phyloP scores from a whole-genome alignment of 2,888 invertebrate species.

The Tenthredo distinguenda region DNA sequence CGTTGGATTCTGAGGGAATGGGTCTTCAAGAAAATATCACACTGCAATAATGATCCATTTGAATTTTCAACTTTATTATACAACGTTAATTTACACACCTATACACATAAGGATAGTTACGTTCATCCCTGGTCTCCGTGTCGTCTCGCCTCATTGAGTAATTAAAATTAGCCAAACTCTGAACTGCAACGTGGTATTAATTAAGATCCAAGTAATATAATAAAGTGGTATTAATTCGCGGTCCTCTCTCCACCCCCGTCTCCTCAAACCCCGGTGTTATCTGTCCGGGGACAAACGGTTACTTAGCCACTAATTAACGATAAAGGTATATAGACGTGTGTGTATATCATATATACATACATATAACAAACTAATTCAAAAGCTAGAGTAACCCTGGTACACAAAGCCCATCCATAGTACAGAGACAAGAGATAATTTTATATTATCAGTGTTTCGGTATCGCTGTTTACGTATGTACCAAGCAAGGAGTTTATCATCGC shows the following conservation, averaged over 20 bases:
- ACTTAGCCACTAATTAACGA: constrained; percentile 38
- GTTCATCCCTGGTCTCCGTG: background rate
- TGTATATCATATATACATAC: background rate
- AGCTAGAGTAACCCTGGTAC: background rate
- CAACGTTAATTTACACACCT: background rate
- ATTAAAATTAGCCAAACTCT: background rate
- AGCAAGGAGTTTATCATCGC: constrained; percentile 38
- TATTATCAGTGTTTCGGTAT: constrained; percentile 16
- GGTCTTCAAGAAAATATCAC: background rate
- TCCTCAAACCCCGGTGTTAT: background rate
- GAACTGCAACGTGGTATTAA: background rate
- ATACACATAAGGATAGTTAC: background rate
- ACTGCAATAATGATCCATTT: background rate
- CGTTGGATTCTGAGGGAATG: background rate
- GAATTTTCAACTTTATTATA: constrained; percentile 3
- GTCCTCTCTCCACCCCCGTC: background rate
- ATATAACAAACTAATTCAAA: background rate
- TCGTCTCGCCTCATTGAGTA: background rate
- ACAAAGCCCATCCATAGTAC: background rate
- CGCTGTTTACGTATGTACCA: background rate
- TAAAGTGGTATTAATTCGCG: constrained; percentile 14
- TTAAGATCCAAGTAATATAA: constrained; percentile 20
- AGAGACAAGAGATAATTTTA: constrained; percentile 35
- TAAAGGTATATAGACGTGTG: background rate
- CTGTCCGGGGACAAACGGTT: constrained; percentile 8